Evolutionary conservation across 2,113 vertebrate genomes (phyloP), one percentile per base, ranked within the genome.

Genomic region (Nerophis lumbriciformis): DNA sequence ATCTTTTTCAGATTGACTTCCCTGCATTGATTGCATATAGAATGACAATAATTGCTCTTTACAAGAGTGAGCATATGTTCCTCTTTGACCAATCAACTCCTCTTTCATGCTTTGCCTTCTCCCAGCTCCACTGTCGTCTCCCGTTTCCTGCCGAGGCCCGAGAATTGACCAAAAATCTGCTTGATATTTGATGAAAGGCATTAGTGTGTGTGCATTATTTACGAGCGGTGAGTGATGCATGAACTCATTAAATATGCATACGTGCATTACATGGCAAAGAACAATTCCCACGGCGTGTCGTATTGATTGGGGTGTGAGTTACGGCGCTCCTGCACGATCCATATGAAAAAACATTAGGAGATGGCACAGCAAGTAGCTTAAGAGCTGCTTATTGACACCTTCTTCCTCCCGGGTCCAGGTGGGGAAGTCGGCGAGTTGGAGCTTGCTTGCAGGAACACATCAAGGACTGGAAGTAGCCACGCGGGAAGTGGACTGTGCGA

Each of bases 231-330:
- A 85, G 79, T 70, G 83, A 88, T 87, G 85, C 85, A 88, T 89
- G 88, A 85, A 83, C 65, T 73, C 83, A 88, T 89, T 71, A 89
- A 89, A 83, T 72, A 87, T 89, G 79, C 62, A 89, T 87, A 65
- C 50, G 77, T 69, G 19, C 87, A 85, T 89, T 87, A 89, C 87
- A 89, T 80, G 80, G 82, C 74, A 66, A 78, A 59, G 83, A 83
- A 81, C 87, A 87, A 76, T 83, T 80, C 79, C 77, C 83, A 71
- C 69, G 65, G 83, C 78, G 78, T 88, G 85, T 88, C 75, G 49
- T 85, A 88, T 89, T 82, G 87, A 89, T 89, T 84, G 62, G 47
- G 76, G 80, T 62, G 71, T 81, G 82, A 85, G 66, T 88, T 87
- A 85, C 82, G n/a, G 55, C 70, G 28, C 76, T 63, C 59, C 66